These are phyloP conservation scores for Euclidia mi DNA, from an alignment of 2,888 invertebrate genomes.

Conservation along the genomic window DNA sequence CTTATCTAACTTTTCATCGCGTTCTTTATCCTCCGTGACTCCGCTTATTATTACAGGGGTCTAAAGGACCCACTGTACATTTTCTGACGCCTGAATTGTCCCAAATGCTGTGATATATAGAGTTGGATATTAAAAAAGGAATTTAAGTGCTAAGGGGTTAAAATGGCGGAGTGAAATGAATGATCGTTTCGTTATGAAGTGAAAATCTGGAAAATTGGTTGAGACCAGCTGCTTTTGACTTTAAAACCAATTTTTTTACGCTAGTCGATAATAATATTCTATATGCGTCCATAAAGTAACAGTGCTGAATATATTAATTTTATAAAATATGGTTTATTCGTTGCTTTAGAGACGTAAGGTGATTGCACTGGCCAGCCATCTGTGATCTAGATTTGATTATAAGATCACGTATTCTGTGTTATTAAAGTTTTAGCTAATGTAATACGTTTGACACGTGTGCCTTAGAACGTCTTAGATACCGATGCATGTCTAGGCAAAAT, in stretches of 20 bases:
- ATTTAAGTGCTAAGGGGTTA: slow-evolving; percentile 26
- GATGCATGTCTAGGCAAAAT: too few relatives aligned
- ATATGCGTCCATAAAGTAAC: background rate
- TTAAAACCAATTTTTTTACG: slow-evolving; percentile 12
- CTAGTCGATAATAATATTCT: background rate
- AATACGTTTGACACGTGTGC: too few relatives aligned
- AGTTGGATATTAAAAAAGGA: slow-evolving; percentile 37
- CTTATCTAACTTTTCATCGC: slow-evolving; percentile 49
- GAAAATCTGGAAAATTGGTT: slow-evolving; percentile 13
- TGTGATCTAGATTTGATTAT: too few relatives aligned
- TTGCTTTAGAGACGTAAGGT: too few relatives aligned
- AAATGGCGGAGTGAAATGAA: slow-evolving; percentile 19
- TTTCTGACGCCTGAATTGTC: slow-evolving; percentile 47
- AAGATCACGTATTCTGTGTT: too few relatives aligned
- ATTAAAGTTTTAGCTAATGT: too few relatives aligned
- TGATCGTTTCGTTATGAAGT: slow-evolving; percentile 23
- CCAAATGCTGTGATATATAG: slow-evolving; percentile 51
- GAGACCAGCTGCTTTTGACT: slow-evolving; percentile 16
- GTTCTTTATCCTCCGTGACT: slow-evolving; percentile 47
- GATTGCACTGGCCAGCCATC: too few relatives aligned
- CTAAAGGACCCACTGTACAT: slow-evolving; percentile 43
- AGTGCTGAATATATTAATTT: background rate
- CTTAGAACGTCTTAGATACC: too few relatives aligned
- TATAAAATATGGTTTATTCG: too few relatives aligned
- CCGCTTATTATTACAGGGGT: slow-evolving; percentile 39